Evolutionary conservation across 2,888 invertebrate genomes (phyloP).

Genomic region (Diaprepes abbreviatus): DNA sequence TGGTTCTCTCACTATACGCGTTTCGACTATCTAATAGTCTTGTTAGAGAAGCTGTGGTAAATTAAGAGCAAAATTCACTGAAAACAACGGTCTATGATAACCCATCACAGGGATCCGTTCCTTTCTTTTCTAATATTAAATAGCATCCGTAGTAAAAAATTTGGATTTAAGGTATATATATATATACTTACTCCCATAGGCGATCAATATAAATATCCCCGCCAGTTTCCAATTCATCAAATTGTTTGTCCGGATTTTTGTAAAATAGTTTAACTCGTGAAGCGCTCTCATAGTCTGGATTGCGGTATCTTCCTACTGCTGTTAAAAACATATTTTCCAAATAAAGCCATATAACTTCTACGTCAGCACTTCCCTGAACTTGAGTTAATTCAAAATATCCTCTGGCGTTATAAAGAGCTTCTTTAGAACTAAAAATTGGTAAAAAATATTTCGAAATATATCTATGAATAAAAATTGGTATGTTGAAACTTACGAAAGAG

Average conservation of each 20-base stretch:
- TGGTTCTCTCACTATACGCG: too few species aligned
- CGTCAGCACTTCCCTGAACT: conserved; percentile 66
- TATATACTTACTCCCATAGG: conserved; percentile 70
- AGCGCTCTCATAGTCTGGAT: conserved; percentile 64
- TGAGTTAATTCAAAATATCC: conserved; percentile 66
- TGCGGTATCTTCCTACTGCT: conserved; percentile 67
- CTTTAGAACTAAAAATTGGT: conserved; percentile 39
- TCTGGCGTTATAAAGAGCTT: conserved; percentile 47
- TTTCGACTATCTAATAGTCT: too few species aligned
- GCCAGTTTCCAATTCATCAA: conserved; percentile 69
- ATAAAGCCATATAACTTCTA: conserved; percentile 71
- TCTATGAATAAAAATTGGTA: too few species aligned
- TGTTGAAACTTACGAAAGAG: too few species aligned
- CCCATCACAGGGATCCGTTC: too few species aligned
- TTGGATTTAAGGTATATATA: too few species aligned
- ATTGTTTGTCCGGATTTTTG: conserved; percentile 70
- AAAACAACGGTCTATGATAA: too few species aligned
- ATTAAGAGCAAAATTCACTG: too few species aligned
- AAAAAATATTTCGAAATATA: too few species aligned
- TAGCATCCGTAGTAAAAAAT: too few species aligned
- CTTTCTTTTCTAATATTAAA: too few species aligned
- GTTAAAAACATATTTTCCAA: conserved; percentile 70
- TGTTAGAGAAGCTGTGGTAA: too few species aligned
- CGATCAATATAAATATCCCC: conserved; percentile 72
- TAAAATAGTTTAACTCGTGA: conserved; percentile 69